Evolutionary conservation across 2,113 vertebrate species (phyloP), one percentile per base, ranked within the genome.

Genomic region (Cyanoramphus novaezelandiae): DNA sequence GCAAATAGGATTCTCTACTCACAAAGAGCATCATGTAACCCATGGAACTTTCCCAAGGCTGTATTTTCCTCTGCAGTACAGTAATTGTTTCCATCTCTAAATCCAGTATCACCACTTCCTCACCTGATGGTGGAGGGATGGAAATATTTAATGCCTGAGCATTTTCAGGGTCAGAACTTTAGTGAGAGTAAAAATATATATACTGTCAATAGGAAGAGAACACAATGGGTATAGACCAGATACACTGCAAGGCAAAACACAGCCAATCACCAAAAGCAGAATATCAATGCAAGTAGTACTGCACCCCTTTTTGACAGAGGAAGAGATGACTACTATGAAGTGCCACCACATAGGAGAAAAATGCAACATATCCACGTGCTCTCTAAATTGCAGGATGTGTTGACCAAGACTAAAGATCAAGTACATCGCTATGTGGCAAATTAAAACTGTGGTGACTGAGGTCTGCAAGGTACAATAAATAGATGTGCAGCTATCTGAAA

Each of bases 311-410:
- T 57, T 46, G 21, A n/a, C 23, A 23, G 46, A 29, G 17, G 16
- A 77, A 82, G 28, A 83, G 4, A 29, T 24, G 2, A 85, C 13
- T 29, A 29, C 11, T 62, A 20, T 4, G 31, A 23, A 68, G 8
- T 13, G 16, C 7, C 63, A 91, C n/a, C 28, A 65, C 43, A 6
- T 5, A 69, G 19, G 33, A 60, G 46, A 71, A 85, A 49, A 59
- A 15, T 2, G 5, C 17, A 72, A 25, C 6, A 25, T 20, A 57
- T 5, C 7, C 0, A 3, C 10, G 7, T n/a, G 10, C 19, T 76
- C 14, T 37, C 10, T 81, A 29, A 44, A 20, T 50, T 43, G 27
- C 44, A 83, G 23, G 9, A 69, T 29, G 7, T 8, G 24, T 74
- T 70, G 60, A 46, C 15, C 25, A 70, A 69, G 27, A 77, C 27